These are phyloP conservation scores for Ectropis grisescens DNA, from an alignment of 1,140 invertebrate genomes.

Conservation along the genomic window DNA sequence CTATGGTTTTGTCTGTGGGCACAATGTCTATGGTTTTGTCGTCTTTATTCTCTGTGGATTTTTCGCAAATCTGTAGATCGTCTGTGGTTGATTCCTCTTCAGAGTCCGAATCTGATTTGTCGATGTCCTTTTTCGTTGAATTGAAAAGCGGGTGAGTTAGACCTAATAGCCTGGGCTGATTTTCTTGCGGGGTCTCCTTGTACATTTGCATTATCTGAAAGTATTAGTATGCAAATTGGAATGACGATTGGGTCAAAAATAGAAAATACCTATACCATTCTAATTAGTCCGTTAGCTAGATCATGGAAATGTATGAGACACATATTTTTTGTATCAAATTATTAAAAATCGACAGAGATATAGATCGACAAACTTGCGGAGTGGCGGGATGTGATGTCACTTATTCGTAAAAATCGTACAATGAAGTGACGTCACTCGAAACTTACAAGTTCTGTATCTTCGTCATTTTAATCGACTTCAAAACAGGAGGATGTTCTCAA, in stretches of 20 bases:
- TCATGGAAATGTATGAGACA: too few species aligned
- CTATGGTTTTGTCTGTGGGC: not conserved
- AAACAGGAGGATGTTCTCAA: too few species aligned
- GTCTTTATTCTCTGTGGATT: slow-evolving; percentile 4
- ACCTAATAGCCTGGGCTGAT: slow-evolving; percentile 37
- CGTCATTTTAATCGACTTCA: not conserved
- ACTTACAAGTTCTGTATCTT: not conserved
- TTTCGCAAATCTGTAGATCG: too few species aligned
- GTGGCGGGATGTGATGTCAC: not conserved
- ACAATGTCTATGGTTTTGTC: slow-evolving; percentile 4
- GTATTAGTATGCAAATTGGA: slow-evolving; percentile 3
- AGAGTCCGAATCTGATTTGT: slow-evolving; percentile 3
- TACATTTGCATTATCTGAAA: slow-evolving; percentile 46
- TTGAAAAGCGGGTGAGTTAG: slow-evolving; percentile 49
- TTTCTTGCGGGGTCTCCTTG: slow-evolving; percentile 21
- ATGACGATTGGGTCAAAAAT: too few species aligned
- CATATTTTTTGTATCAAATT: too few species aligned
- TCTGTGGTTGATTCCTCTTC: slow-evolving; percentile 4
- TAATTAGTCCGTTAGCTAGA: too few species aligned
- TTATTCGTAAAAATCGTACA: too few species aligned
- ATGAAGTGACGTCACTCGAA: too few species aligned
- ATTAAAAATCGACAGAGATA: too few species aligned
- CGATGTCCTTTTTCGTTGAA: slow-evolving; percentile 17
- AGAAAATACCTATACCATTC: too few species aligned
- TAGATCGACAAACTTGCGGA: not conserved